Conservation (phyloP, 2,888 invertebrate species). For the Nesidiocoris tenuis region DNA sequence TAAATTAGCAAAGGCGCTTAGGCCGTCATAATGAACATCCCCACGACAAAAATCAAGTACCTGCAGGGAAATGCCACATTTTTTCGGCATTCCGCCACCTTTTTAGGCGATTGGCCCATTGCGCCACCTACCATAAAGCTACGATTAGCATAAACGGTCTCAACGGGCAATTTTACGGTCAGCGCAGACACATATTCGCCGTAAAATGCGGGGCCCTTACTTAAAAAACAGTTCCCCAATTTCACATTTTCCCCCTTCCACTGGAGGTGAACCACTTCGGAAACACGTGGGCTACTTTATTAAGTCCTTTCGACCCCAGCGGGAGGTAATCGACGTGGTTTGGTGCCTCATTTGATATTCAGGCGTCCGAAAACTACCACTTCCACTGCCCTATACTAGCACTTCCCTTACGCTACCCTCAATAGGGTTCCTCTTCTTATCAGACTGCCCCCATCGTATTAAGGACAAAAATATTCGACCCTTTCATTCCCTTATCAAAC, state of each 20-base stretch:
- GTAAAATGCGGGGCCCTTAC: too few relatives aligned
- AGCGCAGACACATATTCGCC: too few relatives aligned
- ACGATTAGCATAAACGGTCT: too few relatives aligned
- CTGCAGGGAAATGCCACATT: too few relatives aligned
- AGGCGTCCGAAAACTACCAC: slow-evolving; percentile 8
- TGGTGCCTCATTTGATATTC: slow-evolving; percentile 6
- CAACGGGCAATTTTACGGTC: too few relatives aligned
- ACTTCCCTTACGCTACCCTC: background rate
- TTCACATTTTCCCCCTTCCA: background rate
- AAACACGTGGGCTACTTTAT: background rate
- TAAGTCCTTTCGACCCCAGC: background rate
- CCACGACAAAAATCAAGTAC: too few relatives aligned
- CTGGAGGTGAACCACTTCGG: background rate
- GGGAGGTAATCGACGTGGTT: background rate
- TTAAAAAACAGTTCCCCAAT: too few relatives aligned
- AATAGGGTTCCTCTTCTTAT: background rate
- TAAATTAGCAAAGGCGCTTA: too few relatives aligned
- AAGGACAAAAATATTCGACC: slow-evolving; percentile 8
- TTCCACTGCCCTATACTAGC: background rate
- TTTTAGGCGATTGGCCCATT: too few relatives aligned
- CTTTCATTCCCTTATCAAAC: slow-evolving; percentile 7
- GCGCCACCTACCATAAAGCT: too few relatives aligned
- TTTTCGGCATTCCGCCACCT: too few relatives aligned
- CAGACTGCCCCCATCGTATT: slow-evolving; percentile 8
- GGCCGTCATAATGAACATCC: too few relatives aligned